Percentiles rank a stretch among this genome's conserved stretches.
Evolutionary conservation across 2,888 invertebrate species (phyloP).

Genomic region (Pherbina coryleti): DNA sequence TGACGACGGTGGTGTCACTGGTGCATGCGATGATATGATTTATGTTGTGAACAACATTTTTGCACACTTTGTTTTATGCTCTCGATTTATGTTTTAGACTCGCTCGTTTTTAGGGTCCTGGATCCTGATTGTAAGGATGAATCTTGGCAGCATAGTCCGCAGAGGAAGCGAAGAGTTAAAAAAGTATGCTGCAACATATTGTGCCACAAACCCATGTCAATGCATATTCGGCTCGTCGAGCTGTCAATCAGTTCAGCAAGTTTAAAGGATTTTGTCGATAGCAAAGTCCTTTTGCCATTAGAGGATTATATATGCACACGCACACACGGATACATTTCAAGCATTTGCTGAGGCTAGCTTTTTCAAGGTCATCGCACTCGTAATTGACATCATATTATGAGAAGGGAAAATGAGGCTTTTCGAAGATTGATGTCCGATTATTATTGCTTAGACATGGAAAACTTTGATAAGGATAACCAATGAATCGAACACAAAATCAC

Average conservation of each 20-base stretch:
- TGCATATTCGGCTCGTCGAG: not conserved
- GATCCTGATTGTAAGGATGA: not conserved
- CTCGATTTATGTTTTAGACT: not conserved
- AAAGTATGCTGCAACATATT: not conserved
- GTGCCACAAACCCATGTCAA: constrained; percentile 6
- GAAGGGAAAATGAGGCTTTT: no score
- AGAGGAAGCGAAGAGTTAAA: not conserved
- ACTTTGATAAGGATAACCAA: no score
- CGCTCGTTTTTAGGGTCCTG: not conserved
- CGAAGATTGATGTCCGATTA: no score
- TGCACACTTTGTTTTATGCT: not conserved
- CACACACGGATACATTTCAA: no score
- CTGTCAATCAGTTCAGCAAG: not conserved
- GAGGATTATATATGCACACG: not conserved
- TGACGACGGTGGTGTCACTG: not conserved
- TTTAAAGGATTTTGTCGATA: constrained; percentile 9
- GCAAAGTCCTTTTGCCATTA: not conserved
- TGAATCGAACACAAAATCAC: no score
- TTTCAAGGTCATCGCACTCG: no score
- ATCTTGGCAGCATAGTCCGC: not conserved
- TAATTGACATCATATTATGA: no score
- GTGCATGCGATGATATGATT: constrained; percentile 24
- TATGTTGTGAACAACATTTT: constrained; percentile 8
- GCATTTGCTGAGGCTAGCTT: no score
- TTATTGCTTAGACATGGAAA: no score